A percentile compares a stretch with the other conserved stretches of the same genome.
phyloP scores from a whole-genome alignment of 2,113 vertebrate species.

The Limanda limanda region DNA sequence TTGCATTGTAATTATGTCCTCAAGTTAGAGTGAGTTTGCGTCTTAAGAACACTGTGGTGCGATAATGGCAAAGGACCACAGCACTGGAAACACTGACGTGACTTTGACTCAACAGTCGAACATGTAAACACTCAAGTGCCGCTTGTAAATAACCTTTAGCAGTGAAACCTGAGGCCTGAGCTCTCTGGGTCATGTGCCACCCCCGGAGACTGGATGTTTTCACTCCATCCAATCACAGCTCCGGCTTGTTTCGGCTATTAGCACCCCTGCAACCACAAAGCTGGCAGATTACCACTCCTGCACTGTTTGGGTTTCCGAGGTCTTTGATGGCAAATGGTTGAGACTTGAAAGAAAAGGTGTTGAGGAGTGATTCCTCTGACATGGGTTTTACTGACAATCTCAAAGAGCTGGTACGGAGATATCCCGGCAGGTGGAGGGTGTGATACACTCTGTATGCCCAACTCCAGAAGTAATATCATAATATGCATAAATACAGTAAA shows the following conservation, averaged over 20 bases:
- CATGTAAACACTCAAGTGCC: conserved; percentile 37
- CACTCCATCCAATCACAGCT: conserved; percentile 36
- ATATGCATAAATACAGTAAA: no score
- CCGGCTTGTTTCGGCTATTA: conserved; percentile 7
- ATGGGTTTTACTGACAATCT: no score
- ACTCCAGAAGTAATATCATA: no score
- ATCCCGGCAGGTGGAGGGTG: no score
- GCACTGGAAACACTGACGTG: conserved; percentile 15
- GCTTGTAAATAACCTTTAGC: conserved; percentile 34
- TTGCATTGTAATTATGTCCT: conserved; percentile 68
- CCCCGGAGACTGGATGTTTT: conserved; percentile 32
- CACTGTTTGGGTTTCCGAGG: no score
- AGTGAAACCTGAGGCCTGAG: conserved; percentile 5
- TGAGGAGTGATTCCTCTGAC: no score
- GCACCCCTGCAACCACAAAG: conserved; percentile 11
- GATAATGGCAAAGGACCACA: conserved; percentile 10
- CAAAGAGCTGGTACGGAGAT: no score
- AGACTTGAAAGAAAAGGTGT: not conserved
- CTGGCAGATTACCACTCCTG: not conserved
- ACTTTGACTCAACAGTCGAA: conserved; percentile 7
- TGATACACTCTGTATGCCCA: not conserved
- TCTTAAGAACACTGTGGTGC: conserved; percentile 22
- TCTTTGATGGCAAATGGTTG: not conserved
- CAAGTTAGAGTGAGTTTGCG: conserved; percentile 38
- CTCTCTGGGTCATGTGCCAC: conserved; percentile 12